Conservation (phyloP, 2,888 invertebrate genomes). For the Dryobotodes eremita region DNA sequence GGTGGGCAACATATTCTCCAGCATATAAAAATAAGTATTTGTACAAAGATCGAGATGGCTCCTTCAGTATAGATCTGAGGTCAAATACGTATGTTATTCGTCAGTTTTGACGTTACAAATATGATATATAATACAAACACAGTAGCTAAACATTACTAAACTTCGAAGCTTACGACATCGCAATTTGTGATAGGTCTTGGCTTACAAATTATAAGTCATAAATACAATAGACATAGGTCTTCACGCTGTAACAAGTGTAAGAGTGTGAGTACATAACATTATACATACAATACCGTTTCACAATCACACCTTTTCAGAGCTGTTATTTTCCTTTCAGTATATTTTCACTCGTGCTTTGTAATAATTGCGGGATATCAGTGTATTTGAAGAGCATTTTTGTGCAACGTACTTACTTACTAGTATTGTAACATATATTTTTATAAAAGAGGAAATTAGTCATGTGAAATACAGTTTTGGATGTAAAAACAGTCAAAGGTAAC, state of each 20-base stretch:
- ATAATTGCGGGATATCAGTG: background rate
- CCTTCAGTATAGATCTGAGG: background rate
- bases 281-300: background rate
- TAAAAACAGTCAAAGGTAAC: too few species aligned
- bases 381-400: too few species aligned
- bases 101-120: conserved; percentile 1
- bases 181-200: conserved; percentile 8
- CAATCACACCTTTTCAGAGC: rapidly evolving
- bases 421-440: too few species aligned
- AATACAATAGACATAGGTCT: conserved; percentile 2
- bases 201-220: background rate
- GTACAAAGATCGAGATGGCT: background rate
- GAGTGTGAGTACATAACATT: background rate
- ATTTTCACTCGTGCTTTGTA: background rate
- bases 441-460: too few species aligned
- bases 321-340: background rate
- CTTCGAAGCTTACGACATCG: conserved; percentile 4
- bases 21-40: background rate
- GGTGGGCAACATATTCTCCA: background rate
- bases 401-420: too few species aligned
- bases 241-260: background rate
- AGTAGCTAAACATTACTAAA: conserved; percentile 13
- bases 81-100: background rate
- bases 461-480: too few species aligned
- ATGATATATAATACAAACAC: background rate